Conservation (phyloP, 1,140 invertebrate species). For the Macrotrachela quadricornifera region DNA sequence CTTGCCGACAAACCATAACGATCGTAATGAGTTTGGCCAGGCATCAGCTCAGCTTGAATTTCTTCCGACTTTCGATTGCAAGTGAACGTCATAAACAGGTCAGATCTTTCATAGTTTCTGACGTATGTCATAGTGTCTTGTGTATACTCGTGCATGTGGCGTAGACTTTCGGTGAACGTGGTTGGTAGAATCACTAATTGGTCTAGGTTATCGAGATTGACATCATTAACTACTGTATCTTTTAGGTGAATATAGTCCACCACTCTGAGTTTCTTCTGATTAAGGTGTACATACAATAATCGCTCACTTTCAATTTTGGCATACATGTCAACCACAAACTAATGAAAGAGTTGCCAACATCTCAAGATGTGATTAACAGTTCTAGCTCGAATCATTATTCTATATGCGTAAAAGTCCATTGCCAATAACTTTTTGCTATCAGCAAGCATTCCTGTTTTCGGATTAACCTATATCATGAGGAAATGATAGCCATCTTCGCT, state of each 20-base stretch:
- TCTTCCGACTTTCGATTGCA: slow-evolving; percentile 34
- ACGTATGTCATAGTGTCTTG: slow-evolving; percentile 35
- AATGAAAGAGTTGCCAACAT: slow-evolving; percentile 22
- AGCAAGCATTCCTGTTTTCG: background rate
- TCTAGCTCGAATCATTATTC: slow-evolving; percentile 1
- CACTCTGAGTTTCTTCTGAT: no score
- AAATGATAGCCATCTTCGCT: slow-evolving; percentile 11
- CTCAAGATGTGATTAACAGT: slow-evolving; percentile 15
- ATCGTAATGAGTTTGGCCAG: no score
- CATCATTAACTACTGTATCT: no score
- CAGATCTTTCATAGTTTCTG: slow-evolving; percentile 25
- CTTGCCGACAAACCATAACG: no score
- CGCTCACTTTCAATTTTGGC: no score
- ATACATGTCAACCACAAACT: slow-evolving; percentile 25
- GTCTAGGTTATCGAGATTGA: slow-evolving; percentile 13
- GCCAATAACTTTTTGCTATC: background rate
- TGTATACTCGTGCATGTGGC: slow-evolving; percentile 28
- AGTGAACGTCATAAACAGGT: slow-evolving; percentile 34
- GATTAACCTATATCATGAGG: background rate
- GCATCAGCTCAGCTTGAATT: no score
- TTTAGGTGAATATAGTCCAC: no score
- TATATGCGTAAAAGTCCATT: slow-evolving; percentile 10
- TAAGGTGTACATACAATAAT: no score
- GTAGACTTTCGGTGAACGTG: slow-evolving; percentile 21
- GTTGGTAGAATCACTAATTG: slow-evolving; percentile 26